These are phyloP conservation scores for Piscicola geometra DNA, from an alignment of 2,888 invertebrate species.

Conservation along the genomic window DNA sequence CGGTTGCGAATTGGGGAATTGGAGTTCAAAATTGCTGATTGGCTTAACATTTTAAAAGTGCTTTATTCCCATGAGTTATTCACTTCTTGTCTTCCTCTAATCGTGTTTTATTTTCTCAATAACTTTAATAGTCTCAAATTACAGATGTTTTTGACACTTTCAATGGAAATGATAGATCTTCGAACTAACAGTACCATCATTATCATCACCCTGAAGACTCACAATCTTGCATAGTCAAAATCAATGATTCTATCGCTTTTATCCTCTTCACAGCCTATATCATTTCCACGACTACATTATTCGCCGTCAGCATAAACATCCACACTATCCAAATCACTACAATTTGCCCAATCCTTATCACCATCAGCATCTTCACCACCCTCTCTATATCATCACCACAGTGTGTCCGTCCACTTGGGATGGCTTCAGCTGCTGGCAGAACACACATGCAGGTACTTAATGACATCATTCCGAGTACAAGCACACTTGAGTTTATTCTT, in stretches of 20 bases:
- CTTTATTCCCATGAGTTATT: too few species aligned
- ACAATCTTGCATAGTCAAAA: background rate
- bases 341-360: background rate
- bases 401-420: slow-evolving; percentile 44
- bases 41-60: too few species aligned
- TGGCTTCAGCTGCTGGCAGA: slow-evolving; percentile 44
- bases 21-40: too few species aligned
- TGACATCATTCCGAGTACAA: slow-evolving; percentile 29
- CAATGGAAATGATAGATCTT: too few species aligned
- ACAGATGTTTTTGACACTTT: too few species aligned
- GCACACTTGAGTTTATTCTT: background rate
- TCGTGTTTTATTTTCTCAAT: too few species aligned
- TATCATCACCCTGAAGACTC: background rate
- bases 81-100: too few species aligned
- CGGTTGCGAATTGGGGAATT: too few species aligned
- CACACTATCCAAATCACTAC: background rate
- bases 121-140: too few species aligned
- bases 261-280: background rate
- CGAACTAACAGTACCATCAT: background rate
- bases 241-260: background rate
- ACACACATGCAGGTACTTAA: slow-evolving; percentile 31
- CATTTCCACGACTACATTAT: background rate
- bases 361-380: slow-evolving; percentile 3
- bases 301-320: slow-evolving; percentile 1
- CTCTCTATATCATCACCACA: slow-evolving; percentile 10